Percentiles rank a stretch among this genome's conserved stretches.
Conservation (phyloP, 2,113 vertebrate species). For the Axis porcinus region DNA sequence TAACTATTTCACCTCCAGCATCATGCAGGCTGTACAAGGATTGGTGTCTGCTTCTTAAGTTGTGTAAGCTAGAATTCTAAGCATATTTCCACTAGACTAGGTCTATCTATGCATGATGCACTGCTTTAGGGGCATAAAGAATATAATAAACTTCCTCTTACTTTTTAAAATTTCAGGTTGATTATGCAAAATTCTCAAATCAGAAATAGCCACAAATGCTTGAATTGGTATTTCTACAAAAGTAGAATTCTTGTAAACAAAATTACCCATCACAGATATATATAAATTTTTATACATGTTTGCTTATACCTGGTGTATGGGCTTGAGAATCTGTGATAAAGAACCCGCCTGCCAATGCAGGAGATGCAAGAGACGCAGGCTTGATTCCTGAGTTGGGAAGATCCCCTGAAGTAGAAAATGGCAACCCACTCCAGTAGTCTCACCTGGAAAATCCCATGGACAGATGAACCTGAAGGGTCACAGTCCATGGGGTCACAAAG, state of each 20-base stretch:
- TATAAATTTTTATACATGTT: neutral
- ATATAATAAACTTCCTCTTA: neutral
- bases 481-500: neutral
- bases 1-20: neutral
- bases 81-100: neutral
- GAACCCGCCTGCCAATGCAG: neutral
- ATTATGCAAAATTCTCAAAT: neutral
- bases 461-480: neutral
- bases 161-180: neutral
- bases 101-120: neutral
- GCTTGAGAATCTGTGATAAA: neutral
- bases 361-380: neutral
- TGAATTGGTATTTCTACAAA: neutral
- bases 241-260: neutral
- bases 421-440: neutral
- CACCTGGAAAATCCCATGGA: neutral
- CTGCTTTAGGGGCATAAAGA: neutral
- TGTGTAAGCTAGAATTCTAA: neutral
- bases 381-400: neutral
- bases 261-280: neutral
- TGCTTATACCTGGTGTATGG: neutral
- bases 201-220: neutral
- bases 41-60: neutral
- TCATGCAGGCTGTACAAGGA: neutral
- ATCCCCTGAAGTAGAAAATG: neutral